Conservation (phyloP, 2,888 invertebrate species). For the Philhelius pedissequus region DNA sequence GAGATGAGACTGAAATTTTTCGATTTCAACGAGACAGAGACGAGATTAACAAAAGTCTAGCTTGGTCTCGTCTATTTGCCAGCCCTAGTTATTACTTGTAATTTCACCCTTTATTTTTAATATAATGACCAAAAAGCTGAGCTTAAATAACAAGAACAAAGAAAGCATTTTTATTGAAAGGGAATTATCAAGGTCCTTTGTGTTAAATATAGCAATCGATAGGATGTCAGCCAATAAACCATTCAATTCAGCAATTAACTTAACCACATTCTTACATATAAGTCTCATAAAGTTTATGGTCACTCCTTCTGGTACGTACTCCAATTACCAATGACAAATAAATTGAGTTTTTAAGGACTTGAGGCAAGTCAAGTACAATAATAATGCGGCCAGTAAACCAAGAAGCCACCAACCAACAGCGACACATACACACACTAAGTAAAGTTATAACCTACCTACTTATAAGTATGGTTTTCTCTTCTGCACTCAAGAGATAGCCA, state of each 20-base stretch:
- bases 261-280: slow-evolving; percentile 52
- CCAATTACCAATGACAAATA: slow-evolving; percentile 40
- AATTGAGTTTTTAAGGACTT: slow-evolving; percentile 61
- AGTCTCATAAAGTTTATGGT: slow-evolving; percentile 59
- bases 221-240: slow-evolving; percentile 56
- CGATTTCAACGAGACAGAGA: no score
- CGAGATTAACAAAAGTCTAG: no score
- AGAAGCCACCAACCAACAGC: background rate
- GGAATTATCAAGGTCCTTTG: no score
- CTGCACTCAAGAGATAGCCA: slow-evolving; percentile 43
- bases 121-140: no score
- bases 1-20: no score
- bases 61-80: no score
- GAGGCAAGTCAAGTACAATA: slow-evolving; percentile 35
- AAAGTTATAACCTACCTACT: no score
- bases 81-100: no score
- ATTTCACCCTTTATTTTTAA: no score
- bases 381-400: background rate
- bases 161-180: no score
- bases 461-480: slow-evolving; percentile 5
- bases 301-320: slow-evolving; percentile 1
- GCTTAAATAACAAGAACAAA: no score
- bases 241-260: slow-evolving; percentile 57
- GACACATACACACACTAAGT: background rate
- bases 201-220: background rate